Base-by-base conservation (phyloP, 2,797 vertebrate genomes). In the Urophycis tenuis region DNA sequence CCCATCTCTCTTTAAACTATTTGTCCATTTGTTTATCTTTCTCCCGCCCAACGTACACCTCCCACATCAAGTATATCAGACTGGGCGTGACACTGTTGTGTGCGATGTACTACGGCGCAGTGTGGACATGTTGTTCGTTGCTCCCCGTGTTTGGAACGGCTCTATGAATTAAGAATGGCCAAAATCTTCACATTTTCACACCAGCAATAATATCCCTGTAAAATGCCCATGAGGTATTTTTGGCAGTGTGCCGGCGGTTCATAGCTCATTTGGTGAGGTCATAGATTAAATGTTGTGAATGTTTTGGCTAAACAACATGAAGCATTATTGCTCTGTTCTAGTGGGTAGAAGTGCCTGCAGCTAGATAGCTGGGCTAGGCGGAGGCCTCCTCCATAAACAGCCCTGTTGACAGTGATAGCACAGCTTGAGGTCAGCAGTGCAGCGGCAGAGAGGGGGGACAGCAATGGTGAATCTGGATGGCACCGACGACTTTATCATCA, bases 401-500 rank as follows among this genome's bases (percentile, higher is more conserved):
- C 25, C 17, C 36, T 87, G 88, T 92, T 91, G 86, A 90, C 81
- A 88, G 84, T 91, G 74, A 89, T 30, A 91, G 79, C 89, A 90
- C 5, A 69, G 76, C 79, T 72, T 83, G 67, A 76, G 83, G 60
- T 75, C 77, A 36, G n/a, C 69, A 5, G 33, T 76, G 72, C 73
- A 36, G 77, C 76, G 83, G 88, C 85, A 81, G 74, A 82, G 82
- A 69, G 67, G 17, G 64, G 0, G 79, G 80, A 87, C 85, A 29
- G 60, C n/a, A 88, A 83, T 71, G 69, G 73, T 71, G n/a, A n/a
- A 60, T 71, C 81, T 32, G 25, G 76, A 82, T 75, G 72, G 78
- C 45, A 73, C 75, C 84, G 85, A 88, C 88, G 84, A 89, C 81
- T 78, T 77, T 53, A 72, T 73, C 39, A 49, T 15, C 75, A 33